Base-by-base conservation (phyloP, 2,113 vertebrate genomes). In the Suncus etruscus region DNA sequence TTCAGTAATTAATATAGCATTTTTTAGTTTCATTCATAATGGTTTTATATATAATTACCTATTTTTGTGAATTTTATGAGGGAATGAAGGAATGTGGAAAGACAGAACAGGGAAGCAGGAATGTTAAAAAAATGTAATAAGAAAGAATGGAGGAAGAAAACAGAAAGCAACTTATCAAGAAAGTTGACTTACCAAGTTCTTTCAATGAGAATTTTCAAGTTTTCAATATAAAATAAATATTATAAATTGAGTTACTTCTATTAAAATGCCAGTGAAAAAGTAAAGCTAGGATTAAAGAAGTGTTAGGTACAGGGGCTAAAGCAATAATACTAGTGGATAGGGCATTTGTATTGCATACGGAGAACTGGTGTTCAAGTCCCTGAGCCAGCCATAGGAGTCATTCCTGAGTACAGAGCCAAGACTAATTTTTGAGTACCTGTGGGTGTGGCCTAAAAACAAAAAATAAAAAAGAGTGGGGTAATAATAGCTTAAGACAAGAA, bases 1-100 rank as follows among this genome's bases (percentile, higher is more conserved):
- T 68, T 87, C 31, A 74, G 45, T 90, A 83, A 65, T 75, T 85
- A 72, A 29, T 50, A 51, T 45, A 76, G 50, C 88, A 89, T 22
- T 74, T 6, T 1, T 45, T 66, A 70, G 58, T 16, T 54, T 2
- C 20, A 6, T 79, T 76, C 47, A 70, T 74, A 89, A 78, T 32
- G 45, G 32, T 81, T 75, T 66, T 11, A 68, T 54, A 31, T 10
- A n/a, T 63, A 87, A 83, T 58, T 88, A 47, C 25, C 72, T 69
- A 18, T 79, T 82, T 82, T n/a, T 11, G 10, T 25, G 18, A 54
- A 2, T 3, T 29, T 89, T 39, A 61, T 25, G 12, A 79, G 6
- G 2, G 2, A 74, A 4, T 6, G 6, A 87, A 77, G 22, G 20
- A 39, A 4, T 72, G 5, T 32, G 6, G 50, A 51, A 22, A 82